These are phyloP conservation scores for Lottia scabra DNA, from an alignment of 2,888 invertebrate genomes.

Conservation along the genomic window DNA sequence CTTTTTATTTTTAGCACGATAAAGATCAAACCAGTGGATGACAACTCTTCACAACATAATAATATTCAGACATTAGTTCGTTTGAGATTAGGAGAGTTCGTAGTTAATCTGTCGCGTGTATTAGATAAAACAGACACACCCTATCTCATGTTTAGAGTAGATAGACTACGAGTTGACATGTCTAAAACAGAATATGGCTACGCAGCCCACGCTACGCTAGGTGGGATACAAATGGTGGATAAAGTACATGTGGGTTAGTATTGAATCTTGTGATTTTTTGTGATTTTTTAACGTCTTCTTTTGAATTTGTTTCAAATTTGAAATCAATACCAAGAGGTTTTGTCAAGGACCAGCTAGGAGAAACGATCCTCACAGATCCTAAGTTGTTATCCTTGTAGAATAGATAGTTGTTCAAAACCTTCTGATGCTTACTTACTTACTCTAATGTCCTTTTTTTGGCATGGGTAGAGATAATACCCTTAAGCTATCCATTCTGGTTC, in stretches of 20 bases:
- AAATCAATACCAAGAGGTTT: too few relatives aligned
- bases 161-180: constrained; percentile 78
- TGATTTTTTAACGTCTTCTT: not conserved
- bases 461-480: too few relatives aligned
- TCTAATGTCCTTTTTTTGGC: too few relatives aligned
- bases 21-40: constrained; percentile 85
- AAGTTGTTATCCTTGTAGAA: too few relatives aligned
- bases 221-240: constrained; percentile 78
- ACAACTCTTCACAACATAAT: constrained; percentile 84
- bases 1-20: constrained; percentile 72
- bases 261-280: not conserved
- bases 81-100: constrained; percentile 79
- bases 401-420: too few relatives aligned
- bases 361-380: too few relatives aligned
- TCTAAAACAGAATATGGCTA: constrained; percentile 85
- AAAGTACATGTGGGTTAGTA: constrained; percentile 77
- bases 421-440: too few relatives aligned
- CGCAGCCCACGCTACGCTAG: constrained; percentile 80
- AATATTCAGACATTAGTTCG: constrained; percentile 79
- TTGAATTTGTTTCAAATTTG: too few relatives aligned
- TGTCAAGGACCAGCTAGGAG: too few relatives aligned
- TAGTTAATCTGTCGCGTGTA: constrained; percentile 76
- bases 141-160: constrained; percentile 80
- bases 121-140: constrained; percentile 79
- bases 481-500: too few relatives aligned